Percentiles rank a stretch among this genome's conserved stretches.
phyloP scores from a whole-genome alignment of 2,888 invertebrate genomes.

The Leptinotarsa juncta region DNA sequence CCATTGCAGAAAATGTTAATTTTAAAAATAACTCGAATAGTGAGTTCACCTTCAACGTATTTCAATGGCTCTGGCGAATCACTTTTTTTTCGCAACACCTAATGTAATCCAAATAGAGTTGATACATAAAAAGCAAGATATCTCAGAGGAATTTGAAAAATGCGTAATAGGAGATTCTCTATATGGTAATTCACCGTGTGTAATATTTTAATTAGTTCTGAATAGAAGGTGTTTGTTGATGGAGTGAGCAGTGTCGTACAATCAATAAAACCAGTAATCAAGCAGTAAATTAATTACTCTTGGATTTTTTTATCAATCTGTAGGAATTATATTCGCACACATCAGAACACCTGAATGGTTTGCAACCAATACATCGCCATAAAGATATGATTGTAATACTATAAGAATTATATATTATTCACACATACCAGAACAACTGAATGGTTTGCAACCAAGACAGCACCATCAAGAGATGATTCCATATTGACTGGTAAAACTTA shows the following conservation, averaged over 20 bases:
- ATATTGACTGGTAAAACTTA: too few species aligned
- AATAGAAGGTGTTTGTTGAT: constrained; percentile 22
- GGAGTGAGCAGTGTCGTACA: constrained; percentile 5
- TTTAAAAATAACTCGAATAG: neutral
- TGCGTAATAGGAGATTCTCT: constrained; percentile 25
- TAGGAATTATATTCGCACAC: too few species aligned
- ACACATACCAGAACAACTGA: too few species aligned
- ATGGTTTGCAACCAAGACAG: too few species aligned
- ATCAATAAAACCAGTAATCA: neutral
- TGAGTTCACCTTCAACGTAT: neutral
- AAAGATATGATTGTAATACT: too few species aligned
- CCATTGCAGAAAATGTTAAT: neutral
- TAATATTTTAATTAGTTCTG: constrained; percentile 27
- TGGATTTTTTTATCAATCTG: too few species aligned
- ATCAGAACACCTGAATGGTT: too few species aligned
- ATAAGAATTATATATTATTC: too few species aligned
- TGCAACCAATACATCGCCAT: too few species aligned
- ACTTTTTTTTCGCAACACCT: constrained; percentile 18
- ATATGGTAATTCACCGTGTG: constrained; percentile 35
- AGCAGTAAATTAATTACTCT: too few species aligned
- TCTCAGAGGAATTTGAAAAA: constrained; percentile 36
- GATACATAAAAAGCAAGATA: constrained; percentile 17
- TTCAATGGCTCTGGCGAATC: constrained; percentile 14
- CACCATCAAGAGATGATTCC: too few species aligned
- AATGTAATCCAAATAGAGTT: neutral